Percentiles rank a stretch among this genome's conserved stretches.
Evolutionary conservation across 2,797 vertebrate genomes (phyloP).

Genomic region (Fistularia commersonii): DNA sequence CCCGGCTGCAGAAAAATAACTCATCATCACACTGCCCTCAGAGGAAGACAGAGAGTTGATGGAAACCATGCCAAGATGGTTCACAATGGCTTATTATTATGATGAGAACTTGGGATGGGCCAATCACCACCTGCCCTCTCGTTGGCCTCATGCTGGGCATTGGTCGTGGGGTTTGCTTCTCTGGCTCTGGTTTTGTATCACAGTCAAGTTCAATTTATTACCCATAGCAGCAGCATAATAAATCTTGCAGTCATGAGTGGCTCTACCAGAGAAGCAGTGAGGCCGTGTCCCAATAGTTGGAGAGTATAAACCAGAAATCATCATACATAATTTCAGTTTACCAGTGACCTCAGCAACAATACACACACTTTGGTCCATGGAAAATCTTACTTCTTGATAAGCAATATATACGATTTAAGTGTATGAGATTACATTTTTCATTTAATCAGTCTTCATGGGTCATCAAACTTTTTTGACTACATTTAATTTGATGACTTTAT

Average conservation of each 20-base stretch:
- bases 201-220: slow-evolving; percentile 19
- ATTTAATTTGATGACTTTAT: too few relatives aligned
- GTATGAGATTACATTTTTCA: too few relatives aligned
- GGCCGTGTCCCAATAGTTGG: slow-evolving; percentile 12
- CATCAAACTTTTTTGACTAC: too few relatives aligned
- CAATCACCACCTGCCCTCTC: slow-evolving; percentile 38
- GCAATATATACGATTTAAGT: too few relatives aligned
- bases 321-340: too few relatives aligned
- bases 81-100: slow-evolving; percentile 35
- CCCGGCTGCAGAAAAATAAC: slow-evolving; percentile 62
- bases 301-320: slow-evolving; percentile 1
- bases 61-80: slow-evolving; percentile 21
- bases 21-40: slow-evolving; percentile 55
- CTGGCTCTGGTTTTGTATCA: slow-evolving; percentile 23
- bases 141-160: slow-evolving; percentile 24
- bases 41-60: slow-evolving; percentile 41
- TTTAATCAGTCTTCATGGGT: too few relatives aligned
- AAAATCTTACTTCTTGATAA: too few relatives aligned
- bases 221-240: slow-evolving; percentile 18
- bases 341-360: too few relatives aligned
- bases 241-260: slow-evolving; percentile 25
- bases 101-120: slow-evolving; percentile 26
- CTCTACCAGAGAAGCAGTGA: slow-evolving; percentile 2
- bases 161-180: slow-evolving; percentile 11
- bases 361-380: too few relatives aligned